phyloP scores from a whole-genome alignment of 2,113 vertebrate genomes.

The Hucho hucho region DNA sequence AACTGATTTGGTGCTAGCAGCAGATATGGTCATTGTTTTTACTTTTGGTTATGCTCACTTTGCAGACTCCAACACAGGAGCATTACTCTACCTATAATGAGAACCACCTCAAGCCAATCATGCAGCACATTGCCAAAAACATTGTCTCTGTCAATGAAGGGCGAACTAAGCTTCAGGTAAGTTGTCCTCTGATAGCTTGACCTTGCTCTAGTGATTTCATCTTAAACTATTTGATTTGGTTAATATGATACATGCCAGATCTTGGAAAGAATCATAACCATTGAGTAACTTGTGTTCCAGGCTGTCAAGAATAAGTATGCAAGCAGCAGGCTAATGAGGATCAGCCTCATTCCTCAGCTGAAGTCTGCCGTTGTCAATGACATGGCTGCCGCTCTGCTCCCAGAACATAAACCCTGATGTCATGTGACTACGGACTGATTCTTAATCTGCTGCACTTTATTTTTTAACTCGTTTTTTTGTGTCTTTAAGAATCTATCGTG shows the following conservation, averaged over 20 bases:
- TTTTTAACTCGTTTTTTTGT: neutral
- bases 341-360: slow-evolving; percentile 85
- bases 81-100: slow-evolving; percentile 85
- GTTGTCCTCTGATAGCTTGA: slow-evolving; percentile 21
- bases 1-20: neutral
- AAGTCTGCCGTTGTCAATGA: slow-evolving; percentile 65
- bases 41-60: neutral
- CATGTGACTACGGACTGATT: too few species aligned
- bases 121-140: slow-evolving; percentile 92
- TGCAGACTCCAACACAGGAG: slow-evolving; percentile 81
- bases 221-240: neutral
- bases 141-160: slow-evolving; percentile 80
- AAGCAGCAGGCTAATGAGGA: slow-evolving; percentile 81
- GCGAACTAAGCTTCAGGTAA: slow-evolving; percentile 82
- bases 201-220: neutral
- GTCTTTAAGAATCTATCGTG: neutral
- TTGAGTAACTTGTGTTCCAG: slow-evolving; percentile 59
- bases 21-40: neutral
- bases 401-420: too few species aligned
- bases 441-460: slow-evolving; percentile 60
- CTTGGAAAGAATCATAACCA: neutral
- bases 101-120: slow-evolving; percentile 71
- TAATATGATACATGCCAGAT: neutral
- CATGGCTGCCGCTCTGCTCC: slow-evolving; percentile 71
- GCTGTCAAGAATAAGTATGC: slow-evolving; percentile 88